Evolutionary conservation across 2,113 vertebrate species (phyloP).

Genomic region (Zosterops pallidus): DNA sequence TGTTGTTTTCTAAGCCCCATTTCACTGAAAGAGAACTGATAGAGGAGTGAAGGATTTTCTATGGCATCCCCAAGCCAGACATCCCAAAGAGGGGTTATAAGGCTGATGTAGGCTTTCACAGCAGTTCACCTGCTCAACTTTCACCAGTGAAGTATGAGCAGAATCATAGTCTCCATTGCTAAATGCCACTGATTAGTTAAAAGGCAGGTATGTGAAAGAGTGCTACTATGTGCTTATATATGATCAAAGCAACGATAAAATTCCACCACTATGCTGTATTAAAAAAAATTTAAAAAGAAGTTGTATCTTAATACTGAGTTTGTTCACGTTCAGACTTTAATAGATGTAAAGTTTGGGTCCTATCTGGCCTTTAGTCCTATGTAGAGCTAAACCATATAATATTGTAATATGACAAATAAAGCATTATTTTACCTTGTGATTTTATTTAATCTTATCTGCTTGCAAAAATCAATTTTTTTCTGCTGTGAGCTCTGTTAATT

Average conservation of each 20-base stretch:
- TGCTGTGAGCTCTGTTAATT: not conserved
- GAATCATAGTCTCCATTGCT: not conserved
- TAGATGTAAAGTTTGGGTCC: not conserved
- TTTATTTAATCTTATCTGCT: not conserved
- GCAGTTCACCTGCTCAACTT: not conserved
- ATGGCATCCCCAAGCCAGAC: not conserved
- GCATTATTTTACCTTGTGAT: not conserved
- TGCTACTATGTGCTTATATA: not conserved
- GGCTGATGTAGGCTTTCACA: not conserved
- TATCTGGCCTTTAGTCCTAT: not conserved
- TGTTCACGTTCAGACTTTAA: not conserved
- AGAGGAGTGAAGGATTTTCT: not conserved
- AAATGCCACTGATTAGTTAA: not conserved
- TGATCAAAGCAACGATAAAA: not conserved
- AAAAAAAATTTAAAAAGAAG: not conserved
- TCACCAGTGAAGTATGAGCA: not conserved
- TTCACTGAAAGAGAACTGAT: not conserved
- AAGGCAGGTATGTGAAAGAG: not conserved
- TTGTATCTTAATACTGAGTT: not conserved
- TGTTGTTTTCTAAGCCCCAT: not conserved
- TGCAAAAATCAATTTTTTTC: not conserved
- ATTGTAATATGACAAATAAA: not conserved
- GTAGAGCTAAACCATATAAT: not conserved
- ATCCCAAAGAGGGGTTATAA: not conserved
- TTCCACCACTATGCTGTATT: not conserved